A percentile compares a stretch with the other conserved stretches of the same genome.
Conservation (phyloP, 2,113 vertebrate genomes). For the Mesocricetus auratus region DNA sequence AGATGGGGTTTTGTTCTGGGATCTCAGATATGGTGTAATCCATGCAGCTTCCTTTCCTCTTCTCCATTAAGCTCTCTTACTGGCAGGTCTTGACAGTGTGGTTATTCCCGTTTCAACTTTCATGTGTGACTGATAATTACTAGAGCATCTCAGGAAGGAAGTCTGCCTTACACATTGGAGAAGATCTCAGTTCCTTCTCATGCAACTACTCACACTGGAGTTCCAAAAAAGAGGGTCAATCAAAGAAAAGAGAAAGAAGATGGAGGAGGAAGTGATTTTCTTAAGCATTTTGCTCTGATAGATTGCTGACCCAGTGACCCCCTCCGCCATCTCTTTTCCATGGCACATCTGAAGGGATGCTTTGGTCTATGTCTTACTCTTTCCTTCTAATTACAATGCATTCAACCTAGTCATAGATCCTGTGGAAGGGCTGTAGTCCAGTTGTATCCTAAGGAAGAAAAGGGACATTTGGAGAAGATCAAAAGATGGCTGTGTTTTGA, state of each 20-base stretch:
- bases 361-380: not conserved
- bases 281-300: not conserved
- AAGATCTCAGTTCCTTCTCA: not conserved
- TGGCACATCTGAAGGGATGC: not conserved
- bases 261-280: not conserved
- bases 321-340: not conserved
- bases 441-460: not conserved
- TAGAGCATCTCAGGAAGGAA: not conserved
- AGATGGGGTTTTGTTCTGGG: constrained; percentile 4
- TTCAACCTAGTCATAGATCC: not conserved
- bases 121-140: not conserved
- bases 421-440: not conserved
- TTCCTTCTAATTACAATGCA: not conserved
- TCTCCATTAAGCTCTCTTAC: not conserved
- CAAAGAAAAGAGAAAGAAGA: not conserved
- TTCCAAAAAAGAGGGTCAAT: not conserved
- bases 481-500: not conserved
- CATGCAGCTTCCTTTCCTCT: not conserved
- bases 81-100: not conserved
- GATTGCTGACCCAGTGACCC: not conserved
- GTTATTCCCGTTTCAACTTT: not conserved
- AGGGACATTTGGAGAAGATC: not conserved
- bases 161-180: not conserved
- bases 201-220: not conserved
- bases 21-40: not conserved